Conservation (phyloP, 2,797 vertebrate species). For the Sebastes minor region DNA sequence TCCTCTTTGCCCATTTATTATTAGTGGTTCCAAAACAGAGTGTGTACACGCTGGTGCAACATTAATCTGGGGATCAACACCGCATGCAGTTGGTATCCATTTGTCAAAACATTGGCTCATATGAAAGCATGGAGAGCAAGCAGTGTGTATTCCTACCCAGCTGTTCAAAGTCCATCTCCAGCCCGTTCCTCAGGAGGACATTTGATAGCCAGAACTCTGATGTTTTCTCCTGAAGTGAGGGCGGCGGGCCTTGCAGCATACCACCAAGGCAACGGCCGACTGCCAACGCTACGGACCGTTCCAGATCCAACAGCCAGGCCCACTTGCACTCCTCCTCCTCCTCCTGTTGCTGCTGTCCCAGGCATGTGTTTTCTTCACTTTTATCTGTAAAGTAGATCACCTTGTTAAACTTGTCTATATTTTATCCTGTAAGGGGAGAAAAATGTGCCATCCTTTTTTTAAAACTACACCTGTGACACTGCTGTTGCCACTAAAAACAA, state of each 20-base stretch:
- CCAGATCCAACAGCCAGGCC: conserved; percentile 86
- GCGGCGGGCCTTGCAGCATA: conserved; percentile 83
- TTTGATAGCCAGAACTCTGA: conserved; percentile 85
- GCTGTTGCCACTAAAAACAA: neutral
- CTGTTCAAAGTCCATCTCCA: conserved; percentile 84
- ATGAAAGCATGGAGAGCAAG: neutral
- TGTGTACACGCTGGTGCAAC: neutral
- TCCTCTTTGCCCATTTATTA: neutral
- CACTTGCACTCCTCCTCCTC: conserved; percentile 74
- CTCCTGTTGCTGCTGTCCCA: conserved; percentile 40
- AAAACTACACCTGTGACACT: neutral
- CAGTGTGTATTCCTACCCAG: conserved; percentile 74
- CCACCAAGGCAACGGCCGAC: conserved; percentile 84
- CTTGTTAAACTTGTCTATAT: neutral
- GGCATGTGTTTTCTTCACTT: conserved; percentile 57
- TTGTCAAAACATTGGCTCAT: neutral
- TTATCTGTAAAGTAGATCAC: conserved; percentile 58
- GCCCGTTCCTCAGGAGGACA: conserved; percentile 84
- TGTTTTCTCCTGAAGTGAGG: conserved; percentile 79
- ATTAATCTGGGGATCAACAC: neutral
- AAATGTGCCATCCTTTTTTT: neutral
- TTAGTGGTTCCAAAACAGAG: neutral
- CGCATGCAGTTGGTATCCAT: neutral
- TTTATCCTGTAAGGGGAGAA: neutral
- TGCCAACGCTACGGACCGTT: conserved; percentile 82